A percentile compares a stretch with the other conserved stretches of the same genome.
Evolutionary conservation across 2,797 vertebrate genomes (phyloP).

Genomic region (Girardinus metallicus): DNA sequence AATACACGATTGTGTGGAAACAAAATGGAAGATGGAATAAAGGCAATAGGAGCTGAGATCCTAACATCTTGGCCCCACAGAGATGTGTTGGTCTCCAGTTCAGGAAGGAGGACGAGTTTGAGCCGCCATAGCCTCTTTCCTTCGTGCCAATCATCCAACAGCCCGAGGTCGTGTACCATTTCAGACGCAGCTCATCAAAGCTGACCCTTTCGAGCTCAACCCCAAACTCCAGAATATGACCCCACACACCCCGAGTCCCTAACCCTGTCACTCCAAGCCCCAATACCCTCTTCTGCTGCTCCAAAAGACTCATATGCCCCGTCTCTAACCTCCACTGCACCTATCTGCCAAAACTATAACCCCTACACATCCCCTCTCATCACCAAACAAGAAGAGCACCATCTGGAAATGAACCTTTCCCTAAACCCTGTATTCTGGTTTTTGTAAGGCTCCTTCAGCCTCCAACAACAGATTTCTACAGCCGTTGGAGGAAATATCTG

Average conservation of each 20-base stretch:
- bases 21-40: constrained; percentile 54
- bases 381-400: constrained; percentile 73
- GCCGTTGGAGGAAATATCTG: constrained; percentile 43
- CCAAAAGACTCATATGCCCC: constrained; percentile 66
- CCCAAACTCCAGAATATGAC: constrained; percentile 69
- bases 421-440: constrained; percentile 56
- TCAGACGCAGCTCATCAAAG: constrained; percentile 57
- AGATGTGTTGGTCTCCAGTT: constrained; percentile 50
- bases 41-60: constrained; percentile 59
- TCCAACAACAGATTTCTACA: constrained; percentile 53
- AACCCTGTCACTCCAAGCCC: constrained; percentile 82
- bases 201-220: constrained; percentile 65
- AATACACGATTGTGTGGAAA: constrained; percentile 64
- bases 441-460: constrained; percentile 63
- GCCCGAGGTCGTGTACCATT: constrained; percentile 67
- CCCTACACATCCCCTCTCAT: constrained; percentile 77
- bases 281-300: constrained; percentile 62
- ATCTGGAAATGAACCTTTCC: constrained; percentile 75
- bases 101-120: constrained; percentile 53
- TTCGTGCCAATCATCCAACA: constrained; percentile 73
- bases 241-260: constrained; percentile 69
- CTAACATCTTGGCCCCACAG: constrained; percentile 57
- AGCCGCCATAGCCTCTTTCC: constrained; percentile 68
- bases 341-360: constrained; percentile 76
- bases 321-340: constrained; percentile 73